Evolutionary conservation across 2,113 vertebrate species (phyloP).

Genomic region (Zapornia atra): DNA sequence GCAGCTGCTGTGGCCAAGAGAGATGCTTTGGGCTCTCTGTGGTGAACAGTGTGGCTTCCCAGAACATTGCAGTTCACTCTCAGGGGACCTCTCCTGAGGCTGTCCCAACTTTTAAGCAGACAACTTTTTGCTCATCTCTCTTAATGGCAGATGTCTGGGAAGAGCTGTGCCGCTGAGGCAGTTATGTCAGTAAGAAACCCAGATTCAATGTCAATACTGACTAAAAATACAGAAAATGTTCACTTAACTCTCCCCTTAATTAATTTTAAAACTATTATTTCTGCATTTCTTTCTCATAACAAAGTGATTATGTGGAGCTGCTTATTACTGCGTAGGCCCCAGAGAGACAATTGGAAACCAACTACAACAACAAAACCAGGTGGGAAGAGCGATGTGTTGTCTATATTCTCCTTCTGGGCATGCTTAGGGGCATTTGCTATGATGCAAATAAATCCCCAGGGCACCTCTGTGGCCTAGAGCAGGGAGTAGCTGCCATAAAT

Average conservation of each 20-base stretch:
- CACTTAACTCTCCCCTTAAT: background rate
- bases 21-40: background rate
- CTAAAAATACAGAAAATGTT: background rate
- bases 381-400: background rate
- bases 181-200: background rate
- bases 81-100: background rate
- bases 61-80: background rate
- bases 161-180: background rate
- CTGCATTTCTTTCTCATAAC: background rate
- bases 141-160: background rate
- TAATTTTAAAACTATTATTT: background rate
- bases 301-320: background rate
- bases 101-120: background rate
- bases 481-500: background rate
- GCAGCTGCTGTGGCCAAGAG: background rate
- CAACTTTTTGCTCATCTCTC: background rate
- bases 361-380: background rate
- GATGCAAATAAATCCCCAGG: background rate
- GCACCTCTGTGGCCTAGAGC: background rate
- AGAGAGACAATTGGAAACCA: background rate
- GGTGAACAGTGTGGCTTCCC: background rate
- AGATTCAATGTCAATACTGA: background rate
- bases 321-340: background rate
- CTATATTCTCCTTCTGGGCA: background rate
- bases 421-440: background rate